Evolutionary conservation across 2,113 vertebrate species (phyloP), one percentile per base, ranked within the genome.

Genomic region (Xenopus borealis): DNA sequence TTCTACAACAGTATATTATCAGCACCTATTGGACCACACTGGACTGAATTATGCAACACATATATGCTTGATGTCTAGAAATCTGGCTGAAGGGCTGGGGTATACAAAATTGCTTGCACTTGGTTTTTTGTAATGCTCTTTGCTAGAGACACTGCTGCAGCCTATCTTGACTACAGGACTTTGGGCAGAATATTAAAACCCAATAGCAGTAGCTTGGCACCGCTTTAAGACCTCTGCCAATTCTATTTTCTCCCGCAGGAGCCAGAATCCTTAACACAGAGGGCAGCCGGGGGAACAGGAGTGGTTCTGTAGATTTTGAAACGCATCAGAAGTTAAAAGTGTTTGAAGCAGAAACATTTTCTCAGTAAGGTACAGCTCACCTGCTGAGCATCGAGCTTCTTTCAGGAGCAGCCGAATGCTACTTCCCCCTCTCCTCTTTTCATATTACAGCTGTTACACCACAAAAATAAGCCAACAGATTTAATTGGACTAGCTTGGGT

Each of bases 401-500:
- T 50, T 47, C 12, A 45, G 19, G n/a, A 19, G 18, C 12, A 5
- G 12, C 10, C 13, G 17, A 19, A n/a, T 13, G 17, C 17, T 58
- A 18, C 8, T 58, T 50, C 47, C 47, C n/a, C 47, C 47, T 12
- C 55, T 58, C 27, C 62, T 44, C 23, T 53, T 55, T 72, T 40
- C 33, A 53, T 72, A 72, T 64, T 65, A 52, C 47, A 52, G 47
- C 50, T 64, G 23, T 5, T 17, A 30, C n/a, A 17, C 4, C 40
- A 33, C 57, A 45, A 66, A 46, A 46, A 45, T n/a, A 40, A 73
- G 19, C 50, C 50, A n/a, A 19, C 23, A 55, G 52, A 58, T 73
- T 58, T 66, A 73, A 73, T 73, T 73, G 63, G 72, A 52, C 40
- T 23, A 44, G 53, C 62, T 73, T 58, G 55, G 55, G 23, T 44